Evolutionary conservation across 2,888 invertebrate genomes (phyloP), one percentile per base, ranked within the genome.

Genomic region (Hyposoter didymator): DNA sequence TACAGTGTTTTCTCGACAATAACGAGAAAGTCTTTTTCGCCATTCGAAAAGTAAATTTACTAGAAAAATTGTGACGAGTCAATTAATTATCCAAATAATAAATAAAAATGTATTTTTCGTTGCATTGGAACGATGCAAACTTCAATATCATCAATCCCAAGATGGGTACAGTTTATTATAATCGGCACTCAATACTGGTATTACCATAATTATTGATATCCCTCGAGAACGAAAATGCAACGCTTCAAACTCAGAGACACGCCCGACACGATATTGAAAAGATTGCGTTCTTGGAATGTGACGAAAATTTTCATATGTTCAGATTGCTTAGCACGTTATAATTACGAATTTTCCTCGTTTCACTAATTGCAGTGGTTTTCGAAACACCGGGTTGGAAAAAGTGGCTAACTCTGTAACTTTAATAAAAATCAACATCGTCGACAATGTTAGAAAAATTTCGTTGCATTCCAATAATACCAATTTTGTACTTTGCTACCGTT

Each of bases 391-490:
- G 19, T 28, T 10, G n/a, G 28, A 59, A 19, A n/a, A 22, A 49
- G 12, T 3, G 55, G 8, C 14, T 0, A 28, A 59, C 28, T 59
- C 7, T 28, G 1, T 55, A 28, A 14, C 28, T 14, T 14, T 14
- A 0, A 59, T 14, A 4, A 28, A 28, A 14, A 59, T 28, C 2
- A 28, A 19, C 19, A 55, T 55, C 52, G 19, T 59, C 43, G 52
- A 43, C 12, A 32, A 75, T 52, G 55, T 62, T 69, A 22, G 70
- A 69, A 70, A 12, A 75, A 70, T 75, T 72, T 55, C 75, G 75
- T 84, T 49, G 19, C n/a, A 43, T 73, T 62, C 67, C 47, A 72
- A 72, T 64, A 70, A 45, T 79, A 69, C 69, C 55, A 79, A 59
- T 22, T 59, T 59, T 28, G 22, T 45, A 79, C 74, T 84, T 67